Conservation (phyloP, 2,797 vertebrate species). For the Falco biarmicus region DNA sequence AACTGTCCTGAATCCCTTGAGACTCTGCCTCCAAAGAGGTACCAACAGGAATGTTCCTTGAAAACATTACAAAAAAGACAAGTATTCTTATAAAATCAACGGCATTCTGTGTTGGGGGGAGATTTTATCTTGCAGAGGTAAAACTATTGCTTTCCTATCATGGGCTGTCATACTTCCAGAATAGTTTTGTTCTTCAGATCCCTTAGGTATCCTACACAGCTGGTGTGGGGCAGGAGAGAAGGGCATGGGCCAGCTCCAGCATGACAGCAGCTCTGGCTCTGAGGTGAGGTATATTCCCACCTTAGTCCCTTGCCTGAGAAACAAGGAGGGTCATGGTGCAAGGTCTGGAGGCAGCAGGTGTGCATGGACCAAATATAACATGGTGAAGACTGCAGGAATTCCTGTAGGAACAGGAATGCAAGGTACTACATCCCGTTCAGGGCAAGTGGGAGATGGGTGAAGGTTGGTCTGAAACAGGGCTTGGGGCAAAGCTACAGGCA, state of each 20-base stretch:
- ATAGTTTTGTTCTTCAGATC: background rate
- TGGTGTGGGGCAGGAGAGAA: background rate
- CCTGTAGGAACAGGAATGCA: background rate
- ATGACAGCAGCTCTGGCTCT: background rate
- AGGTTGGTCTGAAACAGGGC: background rate
- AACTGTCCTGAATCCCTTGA: background rate
- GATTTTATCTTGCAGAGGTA: background rate
- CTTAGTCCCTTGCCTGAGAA: background rate
- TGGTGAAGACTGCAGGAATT: accelerated
- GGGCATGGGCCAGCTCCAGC: background rate
- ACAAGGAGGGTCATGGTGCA: background rate
- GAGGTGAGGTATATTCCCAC: background rate
- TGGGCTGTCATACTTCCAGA: background rate
- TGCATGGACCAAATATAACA: background rate
- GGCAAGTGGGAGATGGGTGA: background rate
- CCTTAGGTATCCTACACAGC: background rate
- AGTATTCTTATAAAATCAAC: background rate
- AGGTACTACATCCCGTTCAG: background rate
- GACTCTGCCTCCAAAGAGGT: background rate
- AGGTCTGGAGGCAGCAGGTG: background rate
- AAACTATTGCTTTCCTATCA: background rate
- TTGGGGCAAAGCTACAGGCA: background rate
- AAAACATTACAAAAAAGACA: background rate
- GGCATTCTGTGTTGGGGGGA: background rate
- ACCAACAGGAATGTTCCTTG: background rate